Evolutionary conservation across 2,113 vertebrate genomes (phyloP), one percentile per base, ranked within the genome.

Genomic region (Aldabrachelys gigantea): DNA sequence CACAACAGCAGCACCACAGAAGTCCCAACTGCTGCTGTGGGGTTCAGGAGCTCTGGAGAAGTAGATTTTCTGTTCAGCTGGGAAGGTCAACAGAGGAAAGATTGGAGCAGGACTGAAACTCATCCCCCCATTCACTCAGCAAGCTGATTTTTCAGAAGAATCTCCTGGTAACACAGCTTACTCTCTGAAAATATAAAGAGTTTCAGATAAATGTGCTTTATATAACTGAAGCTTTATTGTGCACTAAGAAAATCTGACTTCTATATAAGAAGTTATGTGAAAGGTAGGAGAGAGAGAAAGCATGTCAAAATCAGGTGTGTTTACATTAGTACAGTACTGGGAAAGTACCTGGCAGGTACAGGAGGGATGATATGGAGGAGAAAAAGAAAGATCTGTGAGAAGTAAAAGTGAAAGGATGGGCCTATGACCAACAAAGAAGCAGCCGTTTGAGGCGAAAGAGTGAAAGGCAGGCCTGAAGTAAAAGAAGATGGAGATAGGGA

Each of bases 361-460:
- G 16, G n/a, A 29, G 44, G 84, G 56, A 65, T 90, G 87, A 91
- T 56, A 88, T 44, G 2, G 88, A 53, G 62, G 50, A 80, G 82
- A 93, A 91, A 83, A 87, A 62, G 29, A n/a, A 87, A 91, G 85
- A 94, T 95, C 85, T 93, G 83, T 93, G 89, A 91, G 93, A 79
- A 96, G 91, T 89, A 85, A 95, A 95, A 93, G 92, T 95, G 90
- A 95, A 94, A 49, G 89, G 38, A 53, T 65, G 89, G 82, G 24
- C 88, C 75, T 87, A 83, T 87, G 80, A 5, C 59, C 91, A 17
- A 87, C 69, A 85, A 82, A 5, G 86, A 82, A 89, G 62, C 44
- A 87, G 62, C 47, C 62, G 50, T 21, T n/a, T 87, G 84, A 93
- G 85, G 93, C 93, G 82, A 90, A 95, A 90, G 83, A 92, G 87